Evolutionary conservation across 2,113 vertebrate genomes (phyloP).

Genomic region (Psettodes erumei): DNA sequence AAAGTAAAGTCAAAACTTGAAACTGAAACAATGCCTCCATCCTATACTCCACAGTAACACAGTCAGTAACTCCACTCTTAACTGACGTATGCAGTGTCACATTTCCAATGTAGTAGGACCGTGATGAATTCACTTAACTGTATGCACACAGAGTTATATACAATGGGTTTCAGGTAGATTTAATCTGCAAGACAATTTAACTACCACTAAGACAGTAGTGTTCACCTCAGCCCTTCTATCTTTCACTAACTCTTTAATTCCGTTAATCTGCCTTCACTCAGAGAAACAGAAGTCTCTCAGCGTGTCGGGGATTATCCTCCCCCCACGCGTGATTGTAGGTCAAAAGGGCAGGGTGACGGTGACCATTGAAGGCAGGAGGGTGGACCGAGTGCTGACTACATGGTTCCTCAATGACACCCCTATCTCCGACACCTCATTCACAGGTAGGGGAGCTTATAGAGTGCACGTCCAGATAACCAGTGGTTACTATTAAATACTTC

Average conservation of each 20-base stretch:
- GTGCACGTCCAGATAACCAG: background rate
- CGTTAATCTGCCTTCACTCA: constrained; percentile 23
- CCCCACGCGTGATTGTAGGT: constrained; percentile 78
- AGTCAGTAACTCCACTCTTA: background rate
- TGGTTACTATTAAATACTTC: background rate
- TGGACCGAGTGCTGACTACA: constrained; percentile 77
- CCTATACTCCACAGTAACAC: no score
- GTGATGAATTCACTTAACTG: background rate
- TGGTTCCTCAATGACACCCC: constrained; percentile 83
- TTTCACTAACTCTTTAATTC: background rate
- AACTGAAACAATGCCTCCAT: background rate
- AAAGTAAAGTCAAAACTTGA: background rate
- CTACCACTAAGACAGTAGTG: no score
- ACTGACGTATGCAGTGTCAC: background rate
- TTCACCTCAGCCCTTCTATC: no score
- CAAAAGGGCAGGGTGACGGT: constrained; percentile 81
- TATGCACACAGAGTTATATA: background rate
- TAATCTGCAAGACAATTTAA: no score
- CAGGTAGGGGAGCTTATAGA: constrained; percentile 60
- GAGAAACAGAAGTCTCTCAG: constrained; percentile 83
- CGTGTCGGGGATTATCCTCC: constrained; percentile 82
- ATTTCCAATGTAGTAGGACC: background rate
- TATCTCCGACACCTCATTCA: constrained; percentile 77
- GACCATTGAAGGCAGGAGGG: constrained; percentile 81
- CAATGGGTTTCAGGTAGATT: background rate